phyloP scores from a whole-genome alignment of 2,888 invertebrate genomes.

The Pammene aurita region DNA sequence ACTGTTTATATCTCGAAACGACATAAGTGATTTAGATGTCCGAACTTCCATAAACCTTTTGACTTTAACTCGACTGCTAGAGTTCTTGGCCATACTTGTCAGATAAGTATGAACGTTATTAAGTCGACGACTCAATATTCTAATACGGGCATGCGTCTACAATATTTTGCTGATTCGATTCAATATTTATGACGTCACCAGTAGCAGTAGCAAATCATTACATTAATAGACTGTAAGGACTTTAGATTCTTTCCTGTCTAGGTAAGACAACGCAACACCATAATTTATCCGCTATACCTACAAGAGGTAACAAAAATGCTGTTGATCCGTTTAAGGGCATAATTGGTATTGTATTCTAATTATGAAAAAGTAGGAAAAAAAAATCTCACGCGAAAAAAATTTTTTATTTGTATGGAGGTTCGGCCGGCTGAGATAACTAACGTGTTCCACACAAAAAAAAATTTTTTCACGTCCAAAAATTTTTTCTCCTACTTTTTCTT shows the following conservation, averaged over 20 bases:
- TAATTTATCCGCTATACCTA: no score
- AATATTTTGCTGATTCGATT: constrained; percentile 23
- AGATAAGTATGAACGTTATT: background rate
- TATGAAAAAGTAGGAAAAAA: no score
- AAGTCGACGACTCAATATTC: constrained; percentile 14
- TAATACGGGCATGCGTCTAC: constrained; percentile 30
- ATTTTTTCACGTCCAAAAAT: no score
- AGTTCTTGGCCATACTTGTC: constrained; percentile 8
- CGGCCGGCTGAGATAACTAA: no score
- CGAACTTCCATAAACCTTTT: constrained; percentile 3
- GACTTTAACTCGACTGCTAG: background rate
- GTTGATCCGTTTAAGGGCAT: no score
- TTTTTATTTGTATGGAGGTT: no score
- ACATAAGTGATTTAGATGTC: background rate
- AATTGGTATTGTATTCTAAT: no score
- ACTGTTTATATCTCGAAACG: background rate
- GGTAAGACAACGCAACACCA: background rate
- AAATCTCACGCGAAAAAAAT: no score
- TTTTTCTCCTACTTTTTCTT: no score
- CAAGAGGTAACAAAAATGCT: no score
- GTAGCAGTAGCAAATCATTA: constrained; percentile 7
- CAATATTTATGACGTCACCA: constrained; percentile 23
- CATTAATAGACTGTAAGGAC: background rate
- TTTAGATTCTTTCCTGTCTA: background rate
- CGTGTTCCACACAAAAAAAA: no score